Evolutionary conservation across 2,113 vertebrate genomes (phyloP).

Genomic region (Cololabis saira): DNA sequence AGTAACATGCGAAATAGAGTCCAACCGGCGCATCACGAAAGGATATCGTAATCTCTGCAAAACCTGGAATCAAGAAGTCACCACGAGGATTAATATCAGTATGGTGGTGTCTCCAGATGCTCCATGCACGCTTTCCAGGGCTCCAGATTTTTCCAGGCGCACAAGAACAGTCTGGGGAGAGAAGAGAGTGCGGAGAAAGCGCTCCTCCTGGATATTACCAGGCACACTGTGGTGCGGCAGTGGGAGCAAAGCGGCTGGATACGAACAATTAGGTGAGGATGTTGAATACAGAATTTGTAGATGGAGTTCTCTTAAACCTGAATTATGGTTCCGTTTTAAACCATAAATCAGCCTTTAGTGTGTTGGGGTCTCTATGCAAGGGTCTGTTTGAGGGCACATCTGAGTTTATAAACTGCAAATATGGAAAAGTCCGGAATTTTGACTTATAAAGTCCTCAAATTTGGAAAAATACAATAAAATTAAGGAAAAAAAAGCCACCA

Average conservation of each 20-base stretch:
- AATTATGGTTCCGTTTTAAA: no score
- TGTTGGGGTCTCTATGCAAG: no score
- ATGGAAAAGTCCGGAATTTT: no score
- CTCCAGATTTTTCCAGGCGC: not conserved
- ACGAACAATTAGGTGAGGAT: constrained; percentile 85
- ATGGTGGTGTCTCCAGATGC: constrained; percentile 18
- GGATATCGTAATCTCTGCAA: constrained; percentile 67
- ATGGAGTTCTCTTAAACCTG: no score
- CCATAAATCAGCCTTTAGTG: no score
- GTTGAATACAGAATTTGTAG: not conserved
- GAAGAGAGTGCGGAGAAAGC: constrained; percentile 56
- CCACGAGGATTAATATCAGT: constrained; percentile 46
- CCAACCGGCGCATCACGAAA: constrained; percentile 16
- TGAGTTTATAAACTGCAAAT: no score
- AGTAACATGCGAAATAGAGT: constrained; percentile 60
- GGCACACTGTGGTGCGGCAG: constrained; percentile 92
- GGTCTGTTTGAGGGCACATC: no score
- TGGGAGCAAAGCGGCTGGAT: constrained; percentile 80
- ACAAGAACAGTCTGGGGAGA: not conserved
- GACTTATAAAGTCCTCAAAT: no score
- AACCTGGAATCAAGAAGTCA: not conserved
- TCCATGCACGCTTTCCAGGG: constrained; percentile 45
- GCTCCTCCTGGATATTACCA: constrained; percentile 85
- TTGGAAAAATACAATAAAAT: no score
- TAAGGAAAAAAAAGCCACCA: no score